Percentiles rank a stretch among this genome's conserved stretches.
These are phyloP conservation scores for Cheirogaleus major DNA, from an alignment of 2,797 vertebrate genomes.

Conservation along the genomic window DNA sequence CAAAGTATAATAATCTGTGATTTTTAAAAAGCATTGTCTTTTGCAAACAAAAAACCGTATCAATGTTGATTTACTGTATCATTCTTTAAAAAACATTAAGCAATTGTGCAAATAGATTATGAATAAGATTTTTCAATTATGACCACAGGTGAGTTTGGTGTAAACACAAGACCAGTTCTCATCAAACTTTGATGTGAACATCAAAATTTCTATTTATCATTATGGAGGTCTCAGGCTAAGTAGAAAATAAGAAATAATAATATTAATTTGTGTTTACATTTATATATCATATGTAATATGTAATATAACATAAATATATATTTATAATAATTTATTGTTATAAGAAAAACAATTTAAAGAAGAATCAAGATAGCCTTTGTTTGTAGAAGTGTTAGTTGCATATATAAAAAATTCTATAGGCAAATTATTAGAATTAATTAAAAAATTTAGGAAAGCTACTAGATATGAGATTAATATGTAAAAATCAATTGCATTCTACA, in stretches of 20 bases:
- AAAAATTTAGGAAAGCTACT: not conserved
- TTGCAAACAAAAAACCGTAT: constrained; percentile 80
- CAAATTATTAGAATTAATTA: not conserved
- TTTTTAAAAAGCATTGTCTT: constrained; percentile 85
- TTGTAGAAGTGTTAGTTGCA: not conserved
- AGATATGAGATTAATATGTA: not conserved
- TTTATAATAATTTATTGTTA: not conserved
- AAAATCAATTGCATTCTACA: not conserved
- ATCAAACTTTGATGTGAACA: not conserved
- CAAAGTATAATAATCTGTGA: constrained; percentile 83
- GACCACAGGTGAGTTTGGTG: not conserved
- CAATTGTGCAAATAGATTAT: not conserved
- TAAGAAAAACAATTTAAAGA: not conserved
- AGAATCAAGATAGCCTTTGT: not conserved
- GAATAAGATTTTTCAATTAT: not conserved
- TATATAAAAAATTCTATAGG: not conserved
- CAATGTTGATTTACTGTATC: too few relatives aligned
- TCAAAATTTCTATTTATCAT: constrained; percentile 2
- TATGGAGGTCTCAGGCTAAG: not conserved
- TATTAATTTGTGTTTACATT: not conserved
- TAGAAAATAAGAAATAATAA: not conserved
- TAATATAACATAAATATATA: not conserved
- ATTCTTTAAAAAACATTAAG: not conserved
- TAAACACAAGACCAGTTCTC: not conserved
- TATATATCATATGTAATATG: not conserved